These are phyloP conservation scores for Aspidiotus destructor DNA, from an alignment of 2,888 invertebrate genomes.

Conservation along the genomic window DNA sequence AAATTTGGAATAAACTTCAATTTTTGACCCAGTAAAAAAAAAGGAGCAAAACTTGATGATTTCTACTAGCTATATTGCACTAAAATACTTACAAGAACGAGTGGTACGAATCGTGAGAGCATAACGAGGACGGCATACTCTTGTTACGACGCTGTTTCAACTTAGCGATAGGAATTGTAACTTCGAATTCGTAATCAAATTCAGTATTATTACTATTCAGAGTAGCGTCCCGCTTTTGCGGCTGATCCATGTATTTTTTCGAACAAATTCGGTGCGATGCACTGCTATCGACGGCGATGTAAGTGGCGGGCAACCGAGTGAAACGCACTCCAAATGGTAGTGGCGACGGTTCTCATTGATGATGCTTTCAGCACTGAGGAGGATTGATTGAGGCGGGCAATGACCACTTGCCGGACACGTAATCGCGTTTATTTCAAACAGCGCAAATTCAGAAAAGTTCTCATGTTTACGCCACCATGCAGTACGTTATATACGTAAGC, in stretches of 20 bases:
- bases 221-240: conserved; percentile 14
- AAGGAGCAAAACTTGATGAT: not conserved
- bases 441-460: no score
- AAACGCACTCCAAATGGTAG: no score
- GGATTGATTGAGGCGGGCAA: conserved; percentile 12
- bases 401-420: conserved; percentile 9
- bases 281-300: not conserved
- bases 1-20: no score
- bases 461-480: no score
- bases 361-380: not conserved
- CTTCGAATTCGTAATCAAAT: conserved; percentile 35
- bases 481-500: no score
- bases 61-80: not conserved
- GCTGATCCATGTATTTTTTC: conserved; percentile 15
- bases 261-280: no score
- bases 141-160: conserved; percentile 16
- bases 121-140: conserved; percentile 13
- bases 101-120: conserved; percentile 19
- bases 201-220: not conserved
- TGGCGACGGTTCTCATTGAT: no score
- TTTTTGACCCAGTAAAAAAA: not conserved
- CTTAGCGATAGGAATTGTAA: conserved; percentile 35
- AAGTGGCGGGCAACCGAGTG: not conserved
- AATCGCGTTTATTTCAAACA: no score
- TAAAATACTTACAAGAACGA: conserved; percentile 17